Conservation (phyloP, 2,113 vertebrate genomes). For the Sorex araneus region DNA sequence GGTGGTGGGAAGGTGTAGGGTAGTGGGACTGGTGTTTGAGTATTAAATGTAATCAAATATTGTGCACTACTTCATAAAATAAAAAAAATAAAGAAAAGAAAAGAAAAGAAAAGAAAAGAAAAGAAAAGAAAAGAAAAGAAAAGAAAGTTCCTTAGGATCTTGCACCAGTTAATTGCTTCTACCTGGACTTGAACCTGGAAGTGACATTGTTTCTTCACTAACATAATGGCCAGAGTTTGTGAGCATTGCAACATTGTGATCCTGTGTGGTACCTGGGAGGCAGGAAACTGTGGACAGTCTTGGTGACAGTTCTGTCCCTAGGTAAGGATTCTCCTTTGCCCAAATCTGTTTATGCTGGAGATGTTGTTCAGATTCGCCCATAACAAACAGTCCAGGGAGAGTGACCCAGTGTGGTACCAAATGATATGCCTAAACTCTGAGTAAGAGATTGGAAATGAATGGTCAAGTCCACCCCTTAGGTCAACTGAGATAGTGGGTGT, state of each 20-base stretch:
- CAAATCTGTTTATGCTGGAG: neutral
- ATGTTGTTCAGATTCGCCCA: neutral
- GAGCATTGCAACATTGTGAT: neutral
- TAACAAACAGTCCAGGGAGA: neutral
- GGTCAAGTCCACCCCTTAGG: neutral
- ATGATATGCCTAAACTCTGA: conserved; percentile 22
- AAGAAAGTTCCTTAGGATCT: neutral
- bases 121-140: too few species aligned
- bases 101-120: too few species aligned
- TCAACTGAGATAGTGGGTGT: neutral
- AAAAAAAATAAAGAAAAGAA: too few species aligned
- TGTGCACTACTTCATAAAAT: too few species aligned
- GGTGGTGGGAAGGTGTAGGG: too few species aligned
- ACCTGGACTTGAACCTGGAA: neutral
- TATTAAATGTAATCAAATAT: too few species aligned
- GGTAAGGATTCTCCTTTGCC: neutral
- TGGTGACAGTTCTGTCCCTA: neutral
- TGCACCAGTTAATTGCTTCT: neutral
- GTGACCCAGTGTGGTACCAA: neutral
- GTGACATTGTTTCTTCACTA: neutral
- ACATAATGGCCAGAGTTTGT: neutral
- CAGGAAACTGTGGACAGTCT: neutral
- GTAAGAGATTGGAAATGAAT: neutral
- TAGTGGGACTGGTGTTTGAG: too few species aligned
- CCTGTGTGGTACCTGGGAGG: neutral